Evolutionary conservation across 2,113 vertebrate species (phyloP).

Genomic region (Dermatemys mawii): DNA sequence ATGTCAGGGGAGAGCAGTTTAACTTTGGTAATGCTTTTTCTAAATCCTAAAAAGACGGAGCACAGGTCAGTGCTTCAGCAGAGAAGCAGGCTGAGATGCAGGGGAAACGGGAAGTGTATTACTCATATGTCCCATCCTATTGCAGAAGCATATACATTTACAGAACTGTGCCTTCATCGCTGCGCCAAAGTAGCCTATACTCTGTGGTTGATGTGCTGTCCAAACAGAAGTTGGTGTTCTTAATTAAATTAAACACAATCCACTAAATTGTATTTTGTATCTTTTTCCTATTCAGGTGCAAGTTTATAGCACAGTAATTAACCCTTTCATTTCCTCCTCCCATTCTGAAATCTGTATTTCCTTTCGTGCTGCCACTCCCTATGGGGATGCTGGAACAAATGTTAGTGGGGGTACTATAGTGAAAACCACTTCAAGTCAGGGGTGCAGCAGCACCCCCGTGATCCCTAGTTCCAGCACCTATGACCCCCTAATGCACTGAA

Average conservation of each 20-base stretch:
- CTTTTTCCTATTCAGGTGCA: neutral
- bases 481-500: neutral
- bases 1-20: neutral
- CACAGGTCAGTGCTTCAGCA: conserved; percentile 31
- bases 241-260: conserved; percentile 56
- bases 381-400: no score
- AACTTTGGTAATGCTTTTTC: neutral
- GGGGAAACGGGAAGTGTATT: conserved; percentile 8
- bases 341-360: neutral
- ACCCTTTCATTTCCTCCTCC: neutral
- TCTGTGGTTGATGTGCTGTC: conserved; percentile 49
- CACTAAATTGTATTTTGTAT: conserved; percentile 2
- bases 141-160: conserved; percentile 6
- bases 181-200: conserved; percentile 47
- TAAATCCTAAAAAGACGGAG: neutral
- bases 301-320: neutral
- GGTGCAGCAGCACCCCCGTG: no score
- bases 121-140: conserved; percentile 39
- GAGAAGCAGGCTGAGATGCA: neutral
- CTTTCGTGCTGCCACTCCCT: neutral
- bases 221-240: conserved; percentile 48
- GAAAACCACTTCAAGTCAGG: no score
- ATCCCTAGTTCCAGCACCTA: no score
- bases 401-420: no score
- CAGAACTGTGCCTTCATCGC: conserved; percentile 58